Evolutionary conservation across 2,888 invertebrate genomes (phyloP).

Genomic region (Chaitophorus viminalis): DNA sequence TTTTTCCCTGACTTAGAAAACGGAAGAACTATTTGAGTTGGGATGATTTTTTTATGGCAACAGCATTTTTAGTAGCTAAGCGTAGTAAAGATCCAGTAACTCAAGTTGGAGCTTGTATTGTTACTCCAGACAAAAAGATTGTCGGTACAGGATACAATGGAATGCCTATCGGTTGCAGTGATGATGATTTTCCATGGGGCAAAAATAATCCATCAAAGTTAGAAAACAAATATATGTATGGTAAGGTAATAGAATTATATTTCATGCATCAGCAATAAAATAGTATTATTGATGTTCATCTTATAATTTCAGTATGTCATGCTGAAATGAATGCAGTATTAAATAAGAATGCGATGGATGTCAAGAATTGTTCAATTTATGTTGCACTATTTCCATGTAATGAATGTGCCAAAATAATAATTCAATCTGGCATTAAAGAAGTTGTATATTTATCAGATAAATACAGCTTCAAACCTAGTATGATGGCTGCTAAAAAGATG

Average conservation of each 20-base stretch:
- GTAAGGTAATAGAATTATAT: slow-evolving; percentile 70
- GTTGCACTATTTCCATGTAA: slow-evolving; percentile 95
- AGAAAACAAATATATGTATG: slow-evolving; percentile 86
- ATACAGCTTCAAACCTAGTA: slow-evolving; percentile 75
- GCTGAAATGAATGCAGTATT: slow-evolving; percentile 97
- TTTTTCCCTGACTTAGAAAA: slow-evolving; percentile 67
- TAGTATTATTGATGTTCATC: slow-evolving; percentile 7
- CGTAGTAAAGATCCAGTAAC: slow-evolving; percentile 93
- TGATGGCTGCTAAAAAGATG: slow-evolving; percentile 83
- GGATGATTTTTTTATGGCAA: slow-evolving; percentile 96
- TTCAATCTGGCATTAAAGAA: slow-evolving; percentile 88
- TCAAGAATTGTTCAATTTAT: slow-evolving; percentile 85
- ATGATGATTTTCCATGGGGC: slow-evolving; percentile 91
- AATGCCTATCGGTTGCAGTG: slow-evolving; percentile 89
- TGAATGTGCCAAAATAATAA: slow-evolving; percentile 96
- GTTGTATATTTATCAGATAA: slow-evolving; percentile 87
- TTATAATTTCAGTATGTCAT: slow-evolving; percentile 83
- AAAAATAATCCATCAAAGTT: slow-evolving; percentile 73
- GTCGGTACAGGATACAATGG: slow-evolving; percentile 97
- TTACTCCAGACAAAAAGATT: slow-evolving; percentile 85
- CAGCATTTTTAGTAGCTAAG: slow-evolving; percentile 88
- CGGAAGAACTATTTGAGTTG: slow-evolving; percentile 73
- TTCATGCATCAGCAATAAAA: neutral
- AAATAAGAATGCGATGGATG: slow-evolving; percentile 84
- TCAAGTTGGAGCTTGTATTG: slow-evolving; percentile 96